A percentile compares a stretch with the other conserved stretches of the same genome.
These are phyloP conservation scores for Helarctos malayanus DNA, from an alignment of 2,797 vertebrate genomes.

Conservation along the genomic window DNA sequence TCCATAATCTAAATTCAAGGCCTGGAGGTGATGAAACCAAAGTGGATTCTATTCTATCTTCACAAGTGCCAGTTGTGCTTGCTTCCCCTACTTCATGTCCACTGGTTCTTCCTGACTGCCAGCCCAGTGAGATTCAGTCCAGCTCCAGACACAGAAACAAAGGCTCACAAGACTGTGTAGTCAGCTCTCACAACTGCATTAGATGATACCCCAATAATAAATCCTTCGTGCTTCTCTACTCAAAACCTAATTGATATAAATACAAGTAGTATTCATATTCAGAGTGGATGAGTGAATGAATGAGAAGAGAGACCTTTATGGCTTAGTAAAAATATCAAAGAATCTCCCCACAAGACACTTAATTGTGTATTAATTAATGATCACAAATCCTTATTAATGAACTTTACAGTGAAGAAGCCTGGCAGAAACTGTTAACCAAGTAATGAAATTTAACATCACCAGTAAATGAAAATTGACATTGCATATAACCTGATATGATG, in stretches of 20 bases:
- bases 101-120: neutral
- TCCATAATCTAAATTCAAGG: neutral
- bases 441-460: neutral
- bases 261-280: neutral
- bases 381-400: neutral
- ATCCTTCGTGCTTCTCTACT: neutral
- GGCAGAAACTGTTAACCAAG: neutral
- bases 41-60: neutral
- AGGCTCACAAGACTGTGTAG: neutral
- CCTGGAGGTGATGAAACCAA: neutral
- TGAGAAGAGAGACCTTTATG: neutral
- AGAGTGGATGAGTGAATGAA: neutral
- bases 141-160: neutral
- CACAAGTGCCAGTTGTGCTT: neutral
- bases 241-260: neutral
- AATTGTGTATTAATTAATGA: neutral
- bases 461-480: neutral
- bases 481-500: neutral
- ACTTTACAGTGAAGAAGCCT: neutral
- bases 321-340: neutral
- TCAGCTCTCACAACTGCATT: neutral
- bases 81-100: neutral
- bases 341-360: neutral
- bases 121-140: neutral
- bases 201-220: neutral